These are phyloP conservation scores for Peromyscus attwateri DNA, from an alignment of 2,797 vertebrate species.

Conservation along the genomic window DNA sequence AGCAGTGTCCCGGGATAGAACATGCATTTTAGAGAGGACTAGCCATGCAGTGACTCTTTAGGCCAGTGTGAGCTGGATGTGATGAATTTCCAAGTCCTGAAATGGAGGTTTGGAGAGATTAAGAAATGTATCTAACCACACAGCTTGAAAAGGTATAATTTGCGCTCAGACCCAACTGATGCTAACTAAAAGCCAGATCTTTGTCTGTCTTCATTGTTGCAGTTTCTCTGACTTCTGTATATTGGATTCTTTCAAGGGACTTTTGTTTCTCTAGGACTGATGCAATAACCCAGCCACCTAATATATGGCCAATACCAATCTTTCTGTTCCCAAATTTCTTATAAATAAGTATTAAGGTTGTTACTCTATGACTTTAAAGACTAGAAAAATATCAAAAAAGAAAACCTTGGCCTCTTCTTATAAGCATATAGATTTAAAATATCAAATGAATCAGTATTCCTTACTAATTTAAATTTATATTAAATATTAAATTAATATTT, in stretches of 20 bases:
- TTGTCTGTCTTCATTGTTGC: not conserved
- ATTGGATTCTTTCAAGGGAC: not conserved
- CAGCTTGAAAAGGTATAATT: not conserved
- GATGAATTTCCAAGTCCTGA: not conserved
- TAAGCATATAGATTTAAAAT: slow-evolving; percentile 32
- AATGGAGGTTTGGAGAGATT: not conserved
- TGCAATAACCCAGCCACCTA: not conserved
- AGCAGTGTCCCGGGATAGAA: not conserved
- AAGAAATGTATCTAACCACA: not conserved
- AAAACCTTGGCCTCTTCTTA: slow-evolving; percentile 11
- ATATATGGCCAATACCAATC: not conserved
- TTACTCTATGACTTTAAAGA: slow-evolving; percentile 53
- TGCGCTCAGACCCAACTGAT: not conserved
- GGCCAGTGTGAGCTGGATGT: not conserved
- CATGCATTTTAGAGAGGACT: not conserved
- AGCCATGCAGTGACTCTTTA: not conserved
- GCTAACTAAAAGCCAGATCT: not conserved
- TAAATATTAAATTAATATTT: not conserved
- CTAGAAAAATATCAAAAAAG: slow-evolving; percentile 33
- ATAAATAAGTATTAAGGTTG: slow-evolving; percentile 31
- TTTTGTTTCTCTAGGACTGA: not conserved
- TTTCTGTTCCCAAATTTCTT: slow-evolving; percentile 50
- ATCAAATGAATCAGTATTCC: slow-evolving; percentile 28
- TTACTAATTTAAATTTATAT: slow-evolving; percentile 56
- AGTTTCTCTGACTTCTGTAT: not conserved